Evolutionary conservation across 64 coral and sea anemone species (phyloP), one percentile per base, ranked within the genome.

Genomic region (Stichodactyla helianthus): DNA sequence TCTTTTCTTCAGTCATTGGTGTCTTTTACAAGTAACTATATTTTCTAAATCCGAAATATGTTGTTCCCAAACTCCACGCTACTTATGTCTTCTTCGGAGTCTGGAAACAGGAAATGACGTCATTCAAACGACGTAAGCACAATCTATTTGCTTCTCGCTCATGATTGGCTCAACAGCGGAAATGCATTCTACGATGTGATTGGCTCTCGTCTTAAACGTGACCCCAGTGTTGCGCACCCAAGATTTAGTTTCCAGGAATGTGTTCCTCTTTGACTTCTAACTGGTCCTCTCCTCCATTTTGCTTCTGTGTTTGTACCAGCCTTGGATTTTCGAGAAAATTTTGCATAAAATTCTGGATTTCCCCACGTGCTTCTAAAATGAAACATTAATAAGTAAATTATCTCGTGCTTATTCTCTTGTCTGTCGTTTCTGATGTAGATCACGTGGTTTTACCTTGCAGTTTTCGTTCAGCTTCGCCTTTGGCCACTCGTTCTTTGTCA

Each of bases 391-490:
- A 25, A 74, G 27, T 74, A 12, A 4, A n/a, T 74, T 27, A 74
- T 1, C 10, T 82, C 11, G 5, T 53, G 20, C 22, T 4, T 60
- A 10, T 11, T 44, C 31, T 35, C 31, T 4, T 19, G 5, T 81
- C 15, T 81, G 22, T 81, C 8, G 31, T 4, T 57, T 57, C 62
- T 65, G 18, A 65, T 65, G 15, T 65, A 6, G 62, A 1, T 7
- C 5, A 65, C 19, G 9, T 0, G 19, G 19, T 65, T 31, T 74
- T 88, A 99, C 97, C 93, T 93, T 99, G 91, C 1, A 99, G 88
- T 81, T 99, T 99, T 74, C 93, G 89, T 82, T 99, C 97, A 25
- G 97, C 97, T 59, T 99, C 97, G 14, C 92, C 79, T 79, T 88
- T 92, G 10, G 74, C 93, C 51, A 61, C 76, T 81, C 97, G 52